Conservation (phyloP, 2,113 vertebrate species). For the Poeciliopsis retropinna region DNA sequence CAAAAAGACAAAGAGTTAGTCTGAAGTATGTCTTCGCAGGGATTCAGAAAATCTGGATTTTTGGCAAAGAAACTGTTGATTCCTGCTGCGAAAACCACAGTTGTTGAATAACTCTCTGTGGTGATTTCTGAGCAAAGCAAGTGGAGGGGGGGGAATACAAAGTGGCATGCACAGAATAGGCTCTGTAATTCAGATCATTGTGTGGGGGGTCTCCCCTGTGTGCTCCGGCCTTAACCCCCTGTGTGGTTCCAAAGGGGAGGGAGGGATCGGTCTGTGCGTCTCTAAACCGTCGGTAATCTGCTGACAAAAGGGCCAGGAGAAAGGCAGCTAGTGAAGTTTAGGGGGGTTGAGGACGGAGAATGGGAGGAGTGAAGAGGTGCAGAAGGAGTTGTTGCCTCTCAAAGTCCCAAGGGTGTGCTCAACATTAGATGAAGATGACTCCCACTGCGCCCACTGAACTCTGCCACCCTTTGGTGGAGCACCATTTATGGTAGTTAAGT, state of each 20-base stretch:
- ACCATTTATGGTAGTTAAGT: slow-evolving; percentile 8
- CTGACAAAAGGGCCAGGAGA: slow-evolving; percentile 65
- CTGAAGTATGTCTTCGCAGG: slow-evolving; percentile 10
- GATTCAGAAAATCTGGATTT: slow-evolving; percentile 7
- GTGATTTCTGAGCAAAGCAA: slow-evolving; percentile 54
- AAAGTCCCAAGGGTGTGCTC: slow-evolving; percentile 61
- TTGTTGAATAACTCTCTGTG: slow-evolving; percentile 40
- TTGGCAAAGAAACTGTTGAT: slow-evolving; percentile 35
- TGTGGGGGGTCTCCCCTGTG: slow-evolving; percentile 59
- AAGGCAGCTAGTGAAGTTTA: slow-evolving; percentile 35
- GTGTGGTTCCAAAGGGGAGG: slow-evolving; percentile 67
- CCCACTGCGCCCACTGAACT: slow-evolving; percentile 14
- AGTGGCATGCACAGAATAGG: slow-evolving; percentile 55
- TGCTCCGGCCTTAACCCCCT: slow-evolving; percentile 62
- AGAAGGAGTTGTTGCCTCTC: slow-evolving; percentile 46
- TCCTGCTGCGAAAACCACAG: slow-evolving; percentile 64
- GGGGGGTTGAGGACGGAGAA: slow-evolving; percentile 47
- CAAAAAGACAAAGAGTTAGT: slow-evolving; percentile 30
- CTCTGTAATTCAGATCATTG: slow-evolving; percentile 68
- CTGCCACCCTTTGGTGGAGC: slow-evolving; percentile 1
- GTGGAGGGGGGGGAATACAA: slow-evolving; percentile 42
- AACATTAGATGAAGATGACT: slow-evolving; percentile 54
- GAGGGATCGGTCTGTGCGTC: slow-evolving; percentile 58
- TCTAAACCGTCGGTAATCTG: slow-evolving; percentile 73
- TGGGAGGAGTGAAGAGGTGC: slow-evolving; percentile 58